Percentiles rank a stretch among this genome's conserved stretches.
These are phyloP conservation scores for Pituophis catenifer DNA, from an alignment of 2,113 vertebrate species.

Conservation along the genomic window DNA sequence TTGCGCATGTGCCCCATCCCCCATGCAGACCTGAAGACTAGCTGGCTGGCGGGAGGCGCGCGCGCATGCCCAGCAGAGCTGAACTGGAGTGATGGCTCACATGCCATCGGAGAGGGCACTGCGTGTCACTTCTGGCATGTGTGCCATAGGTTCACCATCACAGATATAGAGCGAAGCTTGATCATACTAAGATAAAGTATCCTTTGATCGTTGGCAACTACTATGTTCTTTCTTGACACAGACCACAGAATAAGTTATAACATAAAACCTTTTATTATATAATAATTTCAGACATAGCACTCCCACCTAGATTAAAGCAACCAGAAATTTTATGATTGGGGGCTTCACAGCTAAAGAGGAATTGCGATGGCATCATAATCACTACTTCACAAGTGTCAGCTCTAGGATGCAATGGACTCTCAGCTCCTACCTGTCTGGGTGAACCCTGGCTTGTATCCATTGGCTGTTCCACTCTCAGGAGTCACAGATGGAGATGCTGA, in stretches of 20 bases:
- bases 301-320: not conserved
- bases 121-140: no score
- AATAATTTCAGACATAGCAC: not conserved
- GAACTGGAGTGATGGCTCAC: no score
- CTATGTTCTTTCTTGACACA: not conserved
- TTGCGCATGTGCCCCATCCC: no score
- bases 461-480: constrained; percentile 84
- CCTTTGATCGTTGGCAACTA: not conserved
- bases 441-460: constrained; percentile 87
- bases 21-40: no score
- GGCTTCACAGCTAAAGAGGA: not conserved
- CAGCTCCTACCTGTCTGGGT: constrained; percentile 83
- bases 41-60: no score
- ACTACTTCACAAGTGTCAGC: constrained; percentile 51
- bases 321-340: not conserved
- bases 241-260: not conserved
- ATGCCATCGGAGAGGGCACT: no score
- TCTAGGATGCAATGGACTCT: constrained; percentile 47
- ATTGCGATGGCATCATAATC: constrained; percentile 19
- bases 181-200: no score
- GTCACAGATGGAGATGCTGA: constrained; percentile 84
- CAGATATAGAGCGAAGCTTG: not conserved
- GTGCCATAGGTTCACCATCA: no score
- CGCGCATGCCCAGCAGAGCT: no score
- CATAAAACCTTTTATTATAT: not conserved